Evolutionary conservation across 2,888 invertebrate species (phyloP), one percentile per base, ranked within the genome.

Genomic region (Andrena dorsata): DNA sequence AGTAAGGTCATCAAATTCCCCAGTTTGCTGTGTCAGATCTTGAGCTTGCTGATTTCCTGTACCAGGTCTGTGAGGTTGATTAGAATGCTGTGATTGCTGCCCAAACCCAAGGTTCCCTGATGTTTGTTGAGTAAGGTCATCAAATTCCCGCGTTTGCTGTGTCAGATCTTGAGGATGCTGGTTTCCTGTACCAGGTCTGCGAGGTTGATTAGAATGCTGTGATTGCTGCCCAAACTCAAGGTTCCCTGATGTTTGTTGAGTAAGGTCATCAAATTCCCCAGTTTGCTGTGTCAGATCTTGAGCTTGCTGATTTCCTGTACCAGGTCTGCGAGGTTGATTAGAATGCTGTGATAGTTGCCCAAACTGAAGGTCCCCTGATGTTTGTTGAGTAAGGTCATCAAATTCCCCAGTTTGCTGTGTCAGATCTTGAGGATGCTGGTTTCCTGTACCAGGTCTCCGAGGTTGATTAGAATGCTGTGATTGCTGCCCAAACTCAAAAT

Each of bases 51-150:
- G 63, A 1, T 84, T 73, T 20, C 79, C 74, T 70, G 78, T 76
- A 30, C 79, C 8, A 41, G 80, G 63, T 20, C 64, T 63, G 30
- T 65, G 49, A 26, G 74, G 20, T 60, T 88, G 81, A 49, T 88
- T 72, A 60, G 85, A 85, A 8, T 65, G 56, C 51, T 77, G 79
- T 41, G 69, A 47, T 30, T 66, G 76, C 23, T 69, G 82, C 0
- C 51, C 70, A 68, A 64, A 70, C 10, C 71, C 71, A 16, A 75
- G 41, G 2, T 77, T 69, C 4, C 92, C 64, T 6, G 53, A 41
- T 70, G 76, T 73, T 71, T 75, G 75, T 79, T 73, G 84, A 1
- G 10, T 77, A 7, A 78, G 1, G 41, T 84, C 79, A 89, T 93
- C 90, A 58, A 47, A 32, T 47, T 26, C 51, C 5, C 26, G 32